A percentile compares a stretch with the other conserved stretches of the same genome.
phyloP scores from a whole-genome alignment of 2,113 vertebrate species.

The Myiagra hebetior region DNA sequence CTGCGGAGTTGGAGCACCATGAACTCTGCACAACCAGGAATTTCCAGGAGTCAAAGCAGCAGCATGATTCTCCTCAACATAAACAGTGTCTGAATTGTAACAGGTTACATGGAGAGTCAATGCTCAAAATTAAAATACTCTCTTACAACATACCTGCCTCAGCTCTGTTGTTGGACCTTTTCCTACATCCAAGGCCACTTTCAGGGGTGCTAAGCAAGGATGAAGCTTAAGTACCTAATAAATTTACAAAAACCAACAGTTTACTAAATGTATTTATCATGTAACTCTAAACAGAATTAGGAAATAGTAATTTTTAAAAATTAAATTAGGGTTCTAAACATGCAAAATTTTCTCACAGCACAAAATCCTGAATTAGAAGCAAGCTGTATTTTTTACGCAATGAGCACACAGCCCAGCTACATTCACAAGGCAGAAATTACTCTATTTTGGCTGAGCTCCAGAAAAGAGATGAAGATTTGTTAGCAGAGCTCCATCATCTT shows the following conservation, averaged over 20 bases:
- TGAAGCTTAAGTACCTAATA: conserved; percentile 92
- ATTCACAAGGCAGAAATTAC: not conserved
- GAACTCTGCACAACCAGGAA: not conserved
- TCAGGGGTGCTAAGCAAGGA: conserved; percentile 87
- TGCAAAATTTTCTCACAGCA: not conserved
- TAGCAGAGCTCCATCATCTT: not conserved
- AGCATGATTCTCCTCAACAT: not conserved
- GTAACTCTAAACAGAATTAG: not conserved
- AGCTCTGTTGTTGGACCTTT: conserved; percentile 84
- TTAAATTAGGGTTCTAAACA: not conserved
- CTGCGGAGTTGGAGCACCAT: not conserved
- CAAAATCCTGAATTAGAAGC: not conserved
- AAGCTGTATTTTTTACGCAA: not conserved
- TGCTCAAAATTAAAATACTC: not conserved
- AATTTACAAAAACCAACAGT: not conserved
- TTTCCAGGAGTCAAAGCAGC: not conserved
- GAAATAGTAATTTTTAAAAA: not conserved
- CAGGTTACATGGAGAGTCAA: not conserved
- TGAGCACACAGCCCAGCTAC: not conserved
- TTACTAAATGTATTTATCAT: not conserved
- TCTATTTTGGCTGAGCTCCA: not conserved
- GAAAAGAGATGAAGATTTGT: not conserved
- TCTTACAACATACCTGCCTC: conserved; percentile 79
- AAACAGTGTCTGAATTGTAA: not conserved
- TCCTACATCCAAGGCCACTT: conserved; percentile 88